Base-by-base conservation (phyloP, 2,888 invertebrate genomes). In the Agrypnus murinus region DNA sequence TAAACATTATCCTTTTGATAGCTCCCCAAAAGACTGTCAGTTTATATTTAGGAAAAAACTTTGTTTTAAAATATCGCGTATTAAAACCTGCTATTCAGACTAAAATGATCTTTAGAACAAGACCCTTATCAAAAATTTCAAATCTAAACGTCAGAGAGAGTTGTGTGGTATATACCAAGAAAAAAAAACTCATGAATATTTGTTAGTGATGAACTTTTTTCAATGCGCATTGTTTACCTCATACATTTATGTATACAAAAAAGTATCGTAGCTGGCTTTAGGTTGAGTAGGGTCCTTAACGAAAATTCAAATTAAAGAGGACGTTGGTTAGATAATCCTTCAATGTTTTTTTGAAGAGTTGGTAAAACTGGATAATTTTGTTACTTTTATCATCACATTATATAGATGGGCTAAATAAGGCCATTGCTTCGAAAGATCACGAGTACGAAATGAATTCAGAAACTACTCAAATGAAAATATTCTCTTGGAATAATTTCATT, bases 401-500 rank as follows among this genome's bases (percentile, higher is more conserved):
- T 5, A 58, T 40, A 14, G 43, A 14, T n/a, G 58, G 58, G 6
- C 58, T 43, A 58, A 58, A 58, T 58, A 58, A 58, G 40, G 58
- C 25, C 58, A 43, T 58, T 58, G 40, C 25, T 38, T 58, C 40
- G 43, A 58, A 58, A 58, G 58, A 58, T 58, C 58, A 58, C 40
- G 58, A 43, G 58, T 36, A 31, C 58, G 43, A 43, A 58, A 58
- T 58, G 58, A 58, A 43, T 58, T 58, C 58, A 58, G 58, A 58
- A 58, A 43, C 58, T 55, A 43, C 58, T 58, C 25, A 31, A 43
- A 43, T 43, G 58, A 58, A 58, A 58, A 58, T 58, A 58, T 58
- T 58, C 31, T 43, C 15, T 5, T 25, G n/a, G 31, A 43, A 58
- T 58, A 58, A 58, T 58, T 58, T 58, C 58, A 58, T 58, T 58